Evolutionary conservation across 1,140 invertebrate genomes (phyloP), one percentile per base, ranked within the genome.

Genomic region (Zaprionus davidi): DNA sequence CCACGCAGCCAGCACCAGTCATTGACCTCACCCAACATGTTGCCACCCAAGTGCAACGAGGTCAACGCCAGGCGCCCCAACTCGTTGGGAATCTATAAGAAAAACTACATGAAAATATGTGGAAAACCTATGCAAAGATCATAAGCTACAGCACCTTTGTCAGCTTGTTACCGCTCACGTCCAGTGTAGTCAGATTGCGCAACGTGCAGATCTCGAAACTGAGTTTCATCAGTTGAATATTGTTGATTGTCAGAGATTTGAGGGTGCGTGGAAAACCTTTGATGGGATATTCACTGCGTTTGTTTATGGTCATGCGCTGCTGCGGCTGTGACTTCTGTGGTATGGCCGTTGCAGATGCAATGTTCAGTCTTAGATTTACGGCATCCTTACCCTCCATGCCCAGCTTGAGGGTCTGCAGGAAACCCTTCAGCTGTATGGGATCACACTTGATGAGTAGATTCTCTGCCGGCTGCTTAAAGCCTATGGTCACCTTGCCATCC

Each of bases 91-190:
- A 98, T 91, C 78, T 92, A 59, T 1, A 46, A n/a, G 26, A 7
- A 15, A 34, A 13, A 58, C n/a, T 15, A 0, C 5, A 17, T 20
- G 0, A 20, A 24, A 5, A 46, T 6, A 17, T 12, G n/a, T 20
- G 20, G 1, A 2, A 22, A 51, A 51, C 6, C 24, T 5, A 20
- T 22, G 11, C 1, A 36, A 53, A 15, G 2, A 9, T 24, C 15
- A 24, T 17, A 1, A n/a, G 36, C 20, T 7, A 36, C 17, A 11
- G 31, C 38, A 87, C 91, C 81, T 93, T 94, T 59, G 94, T 94
- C 41, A 98, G 94, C 66, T 95, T 93, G 94, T 98, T 98, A 70
- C 96, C 94, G 38, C 95, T 96, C 55, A 97, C 93, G 94, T 98
- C 95, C 65, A 98, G 93, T 44, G 95, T 79, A 74, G 93, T 94